Evolutionary conservation across 2,113 vertebrate genomes (phyloP), one percentile per base, ranked within the genome.

Genomic region (Eclectus roratus): DNA sequence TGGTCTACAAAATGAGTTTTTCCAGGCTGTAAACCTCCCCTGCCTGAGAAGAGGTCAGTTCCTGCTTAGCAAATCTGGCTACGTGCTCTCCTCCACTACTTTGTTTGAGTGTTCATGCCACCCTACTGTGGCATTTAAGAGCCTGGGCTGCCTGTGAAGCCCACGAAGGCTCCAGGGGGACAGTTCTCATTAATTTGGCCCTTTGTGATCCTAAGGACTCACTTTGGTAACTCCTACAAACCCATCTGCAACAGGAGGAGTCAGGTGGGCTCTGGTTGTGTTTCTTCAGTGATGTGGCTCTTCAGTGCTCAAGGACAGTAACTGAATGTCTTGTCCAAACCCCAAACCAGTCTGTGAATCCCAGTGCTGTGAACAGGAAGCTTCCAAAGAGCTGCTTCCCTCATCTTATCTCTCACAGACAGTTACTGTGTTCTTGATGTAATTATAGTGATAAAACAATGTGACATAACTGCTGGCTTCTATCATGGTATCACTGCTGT

Each of bases 361-460:
- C 95, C 95, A 95, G 83, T 55, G 60, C 87, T 90, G 80, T 85
- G 94, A 97, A 93, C 88, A 95, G 97, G 91, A 97, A 95, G 95
- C 91, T 96, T 97, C 95, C 85, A 63, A 93, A 97, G 94, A 95
- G 91, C 96, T 82, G 94, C 86, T 92, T 96, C 70, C 91, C 83
- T 97, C 97, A 98, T 98, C 98, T 98, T 98, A 98, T 98, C 98
- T 97, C 92, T 76, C 82, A 79, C 95, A 98, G 98, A 97, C 98
- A 98, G 98, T 98, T 97, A 96, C 97, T 97, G 87, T 98, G 97
- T 97, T 97, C 97, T 96, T 97, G 97, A 98, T 98, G 96, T 98
- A 98, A 98, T 98, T 98, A 98, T 84, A 97, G 97, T 93, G 97
- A 98, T 98, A 98, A 98, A 97, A 98, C 97, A 97, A 97, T 89